Conservation (phyloP, 2,888 invertebrate genomes). For the Crepidodera aurea region DNA sequence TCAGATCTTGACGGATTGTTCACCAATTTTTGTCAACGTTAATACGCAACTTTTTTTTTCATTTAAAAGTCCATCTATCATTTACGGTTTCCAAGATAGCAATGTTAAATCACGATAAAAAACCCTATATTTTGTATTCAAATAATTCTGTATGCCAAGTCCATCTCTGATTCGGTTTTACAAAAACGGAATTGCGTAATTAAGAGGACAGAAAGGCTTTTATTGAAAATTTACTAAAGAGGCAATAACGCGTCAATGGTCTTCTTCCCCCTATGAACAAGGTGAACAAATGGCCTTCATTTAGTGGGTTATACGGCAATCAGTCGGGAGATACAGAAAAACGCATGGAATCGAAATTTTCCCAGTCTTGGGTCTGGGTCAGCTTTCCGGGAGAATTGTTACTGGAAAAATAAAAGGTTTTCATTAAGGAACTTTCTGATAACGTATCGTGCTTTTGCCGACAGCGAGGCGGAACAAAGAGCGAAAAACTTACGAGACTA, state of each 20-base stretch:
- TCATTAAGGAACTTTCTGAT: constrained; percentile 33
- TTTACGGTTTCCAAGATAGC: no score
- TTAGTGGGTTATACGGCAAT: constrained; percentile 36
- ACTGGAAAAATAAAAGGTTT: constrained; percentile 23
- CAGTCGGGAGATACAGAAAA: constrained; percentile 34
- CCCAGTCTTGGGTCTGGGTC: constrained; percentile 14
- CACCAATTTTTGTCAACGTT: no score
- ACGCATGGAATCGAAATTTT: constrained; percentile 29
- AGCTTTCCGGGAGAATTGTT: constrained; percentile 21
- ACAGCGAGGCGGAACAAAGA: constrained; percentile 17
- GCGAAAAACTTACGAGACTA: constrained; percentile 16
- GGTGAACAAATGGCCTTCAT: constrained; percentile 39
- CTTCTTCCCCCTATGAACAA: constrained; percentile 31
- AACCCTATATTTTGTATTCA: no score
- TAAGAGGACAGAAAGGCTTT: constrained; percentile 29
- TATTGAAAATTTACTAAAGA: constrained; percentile 36
- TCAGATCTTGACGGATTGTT: no score
- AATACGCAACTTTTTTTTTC: no score
- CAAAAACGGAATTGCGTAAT: constrained; percentile 32
- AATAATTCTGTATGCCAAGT: no score
- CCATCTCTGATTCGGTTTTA: no score
- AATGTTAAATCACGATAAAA: no score
- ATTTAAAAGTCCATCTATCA: no score
- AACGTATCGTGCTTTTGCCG: constrained; percentile 24
- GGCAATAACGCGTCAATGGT: constrained; percentile 23